Evolutionary conservation across 1,140 invertebrate species (phyloP).

Genomic region (Acarapis woodi): DNA sequence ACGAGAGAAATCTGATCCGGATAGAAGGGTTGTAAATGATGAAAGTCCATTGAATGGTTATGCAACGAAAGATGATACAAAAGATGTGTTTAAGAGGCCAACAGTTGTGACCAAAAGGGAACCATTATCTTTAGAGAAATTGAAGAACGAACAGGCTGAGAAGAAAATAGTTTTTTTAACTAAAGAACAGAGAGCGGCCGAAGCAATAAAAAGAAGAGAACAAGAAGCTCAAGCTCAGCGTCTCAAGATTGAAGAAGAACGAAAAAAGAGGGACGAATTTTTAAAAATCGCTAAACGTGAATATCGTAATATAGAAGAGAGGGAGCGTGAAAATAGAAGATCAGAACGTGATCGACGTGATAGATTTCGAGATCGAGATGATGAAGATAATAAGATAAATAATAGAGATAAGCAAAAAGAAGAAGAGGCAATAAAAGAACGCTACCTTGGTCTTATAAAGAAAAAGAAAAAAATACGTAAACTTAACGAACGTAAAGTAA

Average conservation of each 20-base stretch:
- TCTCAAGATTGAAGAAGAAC: conserved; percentile 34
- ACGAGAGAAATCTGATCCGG: neutral
- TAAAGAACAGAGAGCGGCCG: conserved; percentile 66
- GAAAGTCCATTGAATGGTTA: neutral
- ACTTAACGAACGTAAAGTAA: conserved; percentile 86
- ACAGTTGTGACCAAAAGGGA: conserved; percentile 36
- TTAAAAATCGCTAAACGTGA: conserved; percentile 23
- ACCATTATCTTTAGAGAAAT: conserved; percentile 78
- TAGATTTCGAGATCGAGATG: conserved; percentile 15
- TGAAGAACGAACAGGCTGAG: conserved; percentile 79
- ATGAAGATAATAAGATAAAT: conserved; percentile 12
- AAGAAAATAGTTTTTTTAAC: conserved; percentile 93
- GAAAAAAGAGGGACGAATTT: conserved; percentile 30
- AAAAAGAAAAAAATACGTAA: conserved; percentile 69
- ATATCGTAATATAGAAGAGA: conserved; percentile 12
- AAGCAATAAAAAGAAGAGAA: conserved; percentile 59
- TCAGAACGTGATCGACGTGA: conserved; percentile 17
- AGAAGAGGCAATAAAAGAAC: conserved; percentile 62
- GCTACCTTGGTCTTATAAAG: conserved; percentile 73
- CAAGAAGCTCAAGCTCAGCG: conserved; percentile 40
- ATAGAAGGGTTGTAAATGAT: neutral
- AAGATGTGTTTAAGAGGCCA: neutral
- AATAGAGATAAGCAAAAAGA: conserved; percentile 57
- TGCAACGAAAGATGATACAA: neutral
- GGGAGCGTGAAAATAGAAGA: conserved; percentile 15